These are phyloP conservation scores for Paguma larvata DNA, from an alignment of 2,797 vertebrate genomes.

Conservation along the genomic window DNA sequence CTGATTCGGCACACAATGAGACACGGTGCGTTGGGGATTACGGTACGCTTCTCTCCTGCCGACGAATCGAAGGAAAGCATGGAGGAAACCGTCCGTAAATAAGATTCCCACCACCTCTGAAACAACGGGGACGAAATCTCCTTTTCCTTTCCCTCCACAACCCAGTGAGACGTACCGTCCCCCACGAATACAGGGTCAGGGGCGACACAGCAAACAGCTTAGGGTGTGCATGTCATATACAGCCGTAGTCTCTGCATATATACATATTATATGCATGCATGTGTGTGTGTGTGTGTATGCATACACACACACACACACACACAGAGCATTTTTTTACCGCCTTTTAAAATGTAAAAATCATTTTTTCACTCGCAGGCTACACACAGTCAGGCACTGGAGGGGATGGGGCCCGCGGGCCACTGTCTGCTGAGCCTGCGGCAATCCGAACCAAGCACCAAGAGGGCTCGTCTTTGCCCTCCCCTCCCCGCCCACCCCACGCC, in stretches of 20 bases:
- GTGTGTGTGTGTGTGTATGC: too few relatives aligned
- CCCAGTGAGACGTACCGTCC: neutral
- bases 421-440: neutral
- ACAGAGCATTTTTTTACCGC: neutral
- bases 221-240: neutral
- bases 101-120: neutral
- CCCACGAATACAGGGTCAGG: neutral
- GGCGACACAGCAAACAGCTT: neutral
- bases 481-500: neutral
- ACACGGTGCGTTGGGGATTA: neutral
- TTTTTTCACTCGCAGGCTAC: neutral
- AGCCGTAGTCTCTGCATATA: too few relatives aligned
- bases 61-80: neutral
- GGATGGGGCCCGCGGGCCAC: fast-evolving
- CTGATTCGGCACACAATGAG: neutral
- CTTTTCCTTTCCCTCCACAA: neutral
- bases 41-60: neutral
- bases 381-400: neutral
- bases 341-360: neutral
- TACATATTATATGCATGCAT: too few relatives aligned
- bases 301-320: too few relatives aligned
- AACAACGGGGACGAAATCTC: neutral
- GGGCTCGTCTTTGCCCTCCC: neutral
- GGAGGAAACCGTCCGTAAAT: neutral
- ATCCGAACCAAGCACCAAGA: too few relatives aligned